phyloP scores from a whole-genome alignment of 2,113 vertebrate species.

The Urocolius indicus region DNA sequence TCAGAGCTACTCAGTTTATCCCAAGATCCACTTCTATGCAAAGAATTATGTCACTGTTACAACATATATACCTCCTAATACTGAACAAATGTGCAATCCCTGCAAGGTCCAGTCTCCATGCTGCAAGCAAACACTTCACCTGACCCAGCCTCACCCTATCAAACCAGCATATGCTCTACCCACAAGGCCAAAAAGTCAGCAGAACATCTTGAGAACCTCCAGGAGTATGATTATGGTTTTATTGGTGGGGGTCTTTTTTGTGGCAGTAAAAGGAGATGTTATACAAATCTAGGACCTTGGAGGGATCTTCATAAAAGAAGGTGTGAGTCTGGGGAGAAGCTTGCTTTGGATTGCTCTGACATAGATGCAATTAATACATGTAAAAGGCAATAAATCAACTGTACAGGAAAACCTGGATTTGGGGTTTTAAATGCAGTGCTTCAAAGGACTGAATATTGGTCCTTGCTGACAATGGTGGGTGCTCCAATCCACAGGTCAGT shows the following conservation, averaged over 20 bases:
- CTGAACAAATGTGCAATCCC: too few relatives aligned
- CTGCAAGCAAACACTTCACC: not conserved
- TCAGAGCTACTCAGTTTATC: too few relatives aligned
- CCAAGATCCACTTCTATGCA: not conserved
- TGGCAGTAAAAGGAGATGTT: not conserved
- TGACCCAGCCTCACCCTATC: too few relatives aligned
- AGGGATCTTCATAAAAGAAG: not conserved
- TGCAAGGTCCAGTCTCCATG: not conserved
- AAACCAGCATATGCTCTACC: not conserved
- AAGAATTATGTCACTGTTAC: not conserved
- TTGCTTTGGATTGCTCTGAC: not conserved
- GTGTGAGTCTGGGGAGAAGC: not conserved
- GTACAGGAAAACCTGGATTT: not conserved
- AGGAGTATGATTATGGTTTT: too few relatives aligned
- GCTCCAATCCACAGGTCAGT: not conserved
- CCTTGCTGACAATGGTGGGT: not conserved
- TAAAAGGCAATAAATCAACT: not conserved
- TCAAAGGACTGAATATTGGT: not conserved
- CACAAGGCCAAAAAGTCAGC: not conserved
- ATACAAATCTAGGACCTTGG: not conserved
- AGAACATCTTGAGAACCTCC: not conserved
- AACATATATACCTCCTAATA: not conserved
- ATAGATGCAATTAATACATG: not conserved
- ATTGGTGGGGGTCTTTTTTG: not conserved
- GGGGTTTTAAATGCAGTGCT: not conserved